Conservation (phyloP, 2,888 invertebrate species). For the Acronicta aceris region DNA sequence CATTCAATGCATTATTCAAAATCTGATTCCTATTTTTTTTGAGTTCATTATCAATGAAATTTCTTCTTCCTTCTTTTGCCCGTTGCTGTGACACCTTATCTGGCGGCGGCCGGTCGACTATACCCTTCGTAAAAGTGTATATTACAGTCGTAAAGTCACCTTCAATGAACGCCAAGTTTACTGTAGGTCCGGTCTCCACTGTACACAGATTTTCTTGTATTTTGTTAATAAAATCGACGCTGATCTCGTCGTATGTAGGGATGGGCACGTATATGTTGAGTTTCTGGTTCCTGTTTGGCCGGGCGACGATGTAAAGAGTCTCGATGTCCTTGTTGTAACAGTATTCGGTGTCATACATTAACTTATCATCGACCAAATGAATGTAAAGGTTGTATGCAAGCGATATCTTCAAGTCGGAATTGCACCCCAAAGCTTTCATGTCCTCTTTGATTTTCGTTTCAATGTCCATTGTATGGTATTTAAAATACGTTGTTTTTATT, state of each 20-base stretch:
- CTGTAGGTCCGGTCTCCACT: constrained; percentile 78
- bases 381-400: constrained; percentile 82
- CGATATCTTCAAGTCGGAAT: constrained; percentile 76
- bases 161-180: constrained; percentile 83
- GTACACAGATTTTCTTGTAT: constrained; percentile 84
- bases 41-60: constrained; percentile 80
- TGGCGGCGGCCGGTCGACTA: constrained; percentile 69
- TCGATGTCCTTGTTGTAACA: constrained; percentile 83
- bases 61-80: constrained; percentile 73
- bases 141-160: constrained; percentile 83
- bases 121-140: constrained; percentile 81
- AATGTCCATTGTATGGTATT: constrained; percentile 71
- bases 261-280: constrained; percentile 84
- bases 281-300: constrained; percentile 76
- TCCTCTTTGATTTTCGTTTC: constrained; percentile 83
- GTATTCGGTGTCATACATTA: constrained; percentile 86
- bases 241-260: constrained; percentile 72
- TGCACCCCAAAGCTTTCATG: constrained; percentile 82
- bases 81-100: constrained; percentile 66
- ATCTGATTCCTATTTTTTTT: constrained; percentile 74
- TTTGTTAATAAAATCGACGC: constrained; percentile 73
- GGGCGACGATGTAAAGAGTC: constrained; percentile 80
- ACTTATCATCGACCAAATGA: constrained; percentile 81
- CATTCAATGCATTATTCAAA: constrained; percentile 78
- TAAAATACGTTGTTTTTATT: constrained; percentile 18